phyloP scores from a whole-genome alignment of 2,797 vertebrate species.

The Pyrocephalus nanus region DNA sequence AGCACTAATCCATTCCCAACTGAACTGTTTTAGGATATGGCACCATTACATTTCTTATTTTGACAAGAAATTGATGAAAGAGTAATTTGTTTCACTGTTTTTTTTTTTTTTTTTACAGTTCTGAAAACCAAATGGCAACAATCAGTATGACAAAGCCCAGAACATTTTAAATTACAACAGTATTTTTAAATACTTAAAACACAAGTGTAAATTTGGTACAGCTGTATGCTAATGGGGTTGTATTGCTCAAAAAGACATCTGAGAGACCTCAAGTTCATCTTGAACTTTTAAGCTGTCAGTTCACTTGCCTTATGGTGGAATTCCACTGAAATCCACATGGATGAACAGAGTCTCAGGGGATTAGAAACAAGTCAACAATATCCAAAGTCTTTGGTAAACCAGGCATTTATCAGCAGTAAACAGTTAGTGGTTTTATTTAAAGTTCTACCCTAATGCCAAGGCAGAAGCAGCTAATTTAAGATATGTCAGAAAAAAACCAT shows the following conservation, averaged over 20 bases:
- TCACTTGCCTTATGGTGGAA: not conserved
- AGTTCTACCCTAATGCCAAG: not conserved
- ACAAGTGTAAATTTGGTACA: not conserved
- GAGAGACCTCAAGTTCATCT: conserved; percentile 2
- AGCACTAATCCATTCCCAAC: not conserved
- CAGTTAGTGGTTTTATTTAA: conserved; percentile 33
- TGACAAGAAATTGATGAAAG: not conserved
- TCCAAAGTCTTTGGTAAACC: conserved; percentile 46
- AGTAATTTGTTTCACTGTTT: not conserved
- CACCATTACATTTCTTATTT: not conserved
- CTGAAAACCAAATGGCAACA: not conserved
- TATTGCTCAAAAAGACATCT: not conserved
- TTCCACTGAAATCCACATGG: conserved; percentile 36
- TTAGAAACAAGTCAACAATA: conserved; percentile 50
- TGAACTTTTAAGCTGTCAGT: conserved; percentile 28
- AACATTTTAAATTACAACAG: not conserved
- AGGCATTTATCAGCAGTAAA: conserved; percentile 52
- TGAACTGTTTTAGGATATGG: not conserved
- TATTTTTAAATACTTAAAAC: not conserved
- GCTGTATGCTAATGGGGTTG: not conserved
- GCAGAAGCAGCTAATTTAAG: conserved; percentile 51
- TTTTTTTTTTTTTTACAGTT: not conserved
- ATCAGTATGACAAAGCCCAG: not conserved
- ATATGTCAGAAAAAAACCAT: not conserved
- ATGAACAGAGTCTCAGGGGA: not conserved